A percentile compares a stretch with the other conserved stretches of the same genome.
Evolutionary conservation across 2,888 invertebrate genomes (phyloP).

Genomic region (Leistus spinibarbis): DNA sequence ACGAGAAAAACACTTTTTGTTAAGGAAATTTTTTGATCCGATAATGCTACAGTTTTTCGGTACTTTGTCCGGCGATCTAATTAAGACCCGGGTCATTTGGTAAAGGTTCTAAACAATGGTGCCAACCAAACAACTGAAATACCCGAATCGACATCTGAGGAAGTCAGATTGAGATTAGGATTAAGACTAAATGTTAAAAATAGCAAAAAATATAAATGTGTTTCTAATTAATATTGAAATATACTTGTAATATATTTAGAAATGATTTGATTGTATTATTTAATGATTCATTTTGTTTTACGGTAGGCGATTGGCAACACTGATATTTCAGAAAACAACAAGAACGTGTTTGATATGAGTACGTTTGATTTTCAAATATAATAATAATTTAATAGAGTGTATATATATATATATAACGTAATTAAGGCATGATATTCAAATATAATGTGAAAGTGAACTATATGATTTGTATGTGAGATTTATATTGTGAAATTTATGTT

Average conservation of each 20-base stretch:
- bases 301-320: neutral
- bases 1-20: too few species aligned
- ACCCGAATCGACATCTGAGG: slow-evolving; percentile 21
- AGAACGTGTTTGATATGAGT: neutral
- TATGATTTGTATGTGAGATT: neutral
- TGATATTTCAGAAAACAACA: neutral
- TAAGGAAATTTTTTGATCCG: too few species aligned
- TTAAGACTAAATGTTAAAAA: slow-evolving; percentile 25
- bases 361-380: neutral
- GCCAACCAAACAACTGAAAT: slow-evolving; percentile 25
- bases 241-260: neutral
- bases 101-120: slow-evolving; percentile 62
- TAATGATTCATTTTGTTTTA: too few species aligned
- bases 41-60: too few species aligned
- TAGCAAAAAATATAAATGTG: slow-evolving; percentile 10
- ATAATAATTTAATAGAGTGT: neutral
- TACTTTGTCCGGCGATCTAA: neutral
- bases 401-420: neutral
- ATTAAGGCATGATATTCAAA: neutral
- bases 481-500: neutral
- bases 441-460: neutral
- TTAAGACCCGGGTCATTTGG: slow-evolving; percentile 69
- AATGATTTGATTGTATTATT: neutral
- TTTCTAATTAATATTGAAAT: slow-evolving; percentile 10
- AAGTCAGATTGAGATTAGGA: slow-evolving; percentile 28